Evolutionary conservation across 1,140 invertebrate genomes (phyloP).

Genomic region (Anagrus nilaparvatae): DNA sequence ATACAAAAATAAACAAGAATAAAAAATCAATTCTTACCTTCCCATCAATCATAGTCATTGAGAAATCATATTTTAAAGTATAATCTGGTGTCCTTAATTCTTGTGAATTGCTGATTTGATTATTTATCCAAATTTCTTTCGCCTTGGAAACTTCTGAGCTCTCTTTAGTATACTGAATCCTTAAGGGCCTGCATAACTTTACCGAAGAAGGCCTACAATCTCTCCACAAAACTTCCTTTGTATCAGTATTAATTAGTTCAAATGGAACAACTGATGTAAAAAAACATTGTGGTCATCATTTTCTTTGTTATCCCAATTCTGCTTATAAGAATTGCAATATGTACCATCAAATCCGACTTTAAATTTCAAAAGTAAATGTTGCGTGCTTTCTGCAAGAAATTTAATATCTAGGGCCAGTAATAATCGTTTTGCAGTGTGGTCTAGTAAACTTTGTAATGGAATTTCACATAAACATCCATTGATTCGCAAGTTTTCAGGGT

Average conservation of each 20-base stretch:
- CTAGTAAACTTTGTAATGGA: constrained; percentile 18
- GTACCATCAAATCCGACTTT: too few species aligned
- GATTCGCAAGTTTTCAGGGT: constrained; percentile 11
- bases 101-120: constrained; percentile 22
- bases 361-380: constrained; percentile 18
- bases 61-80: constrained; percentile 15
- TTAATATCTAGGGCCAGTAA: constrained; percentile 16
- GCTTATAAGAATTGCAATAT: too few species aligned
- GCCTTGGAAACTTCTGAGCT: constrained; percentile 19
- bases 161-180: constrained; percentile 24
- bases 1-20: constrained; percentile 20
- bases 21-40: too few species aligned
- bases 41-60: constrained; percentile 16
- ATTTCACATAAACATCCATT: constrained; percentile 18
- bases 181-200: constrained; percentile 27
- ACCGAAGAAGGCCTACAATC: constrained; percentile 28
- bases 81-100: too few species aligned
- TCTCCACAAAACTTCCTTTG: too few species aligned
- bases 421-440: constrained; percentile 19
- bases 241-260: too few species aligned
- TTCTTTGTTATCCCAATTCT: too few species aligned
- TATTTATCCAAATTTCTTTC: constrained; percentile 20
- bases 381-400: constrained; percentile 25
- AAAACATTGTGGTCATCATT: constrained; percentile 18
- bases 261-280: too few species aligned